Evolutionary conservation across 2,888 invertebrate species (phyloP).

Genomic region (Nephrocerus scutellatus): DNA sequence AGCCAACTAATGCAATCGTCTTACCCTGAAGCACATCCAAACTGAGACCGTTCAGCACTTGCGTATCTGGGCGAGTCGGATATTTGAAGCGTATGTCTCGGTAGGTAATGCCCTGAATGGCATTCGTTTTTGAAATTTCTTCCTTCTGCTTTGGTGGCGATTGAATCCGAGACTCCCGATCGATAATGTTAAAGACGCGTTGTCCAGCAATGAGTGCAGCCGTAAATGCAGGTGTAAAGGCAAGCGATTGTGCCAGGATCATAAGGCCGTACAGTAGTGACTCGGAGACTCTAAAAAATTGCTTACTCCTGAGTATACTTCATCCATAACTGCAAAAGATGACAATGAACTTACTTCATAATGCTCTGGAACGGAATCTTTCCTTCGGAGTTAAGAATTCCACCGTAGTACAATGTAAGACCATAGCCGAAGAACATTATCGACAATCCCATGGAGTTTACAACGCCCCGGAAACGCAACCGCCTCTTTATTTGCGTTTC

Average conservation of each 20-base stretch:
- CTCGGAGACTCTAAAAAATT: slow-evolving; percentile 58
- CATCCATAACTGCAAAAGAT: neutral
- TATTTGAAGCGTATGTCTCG: slow-evolving; percentile 67
- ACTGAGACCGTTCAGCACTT: slow-evolving; percentile 63
- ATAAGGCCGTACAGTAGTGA: slow-evolving; percentile 67
- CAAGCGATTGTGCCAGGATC: slow-evolving; percentile 69
- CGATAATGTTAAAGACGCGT: slow-evolving; percentile 58
- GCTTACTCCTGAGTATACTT: neutral
- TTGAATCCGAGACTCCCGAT: slow-evolving; percentile 52
- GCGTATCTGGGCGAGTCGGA: slow-evolving; percentile 67
- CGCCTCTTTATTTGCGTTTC: slow-evolving; percentile 49
- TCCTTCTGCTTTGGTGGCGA: too few species aligned
- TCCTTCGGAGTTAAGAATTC: slow-evolving; percentile 57
- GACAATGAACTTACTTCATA: slow-evolving; percentile 55
- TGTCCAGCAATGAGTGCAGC: slow-evolving; percentile 64
- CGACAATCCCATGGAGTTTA: slow-evolving; percentile 64
- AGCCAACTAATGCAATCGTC: slow-evolving; percentile 66
- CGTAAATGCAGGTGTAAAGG: slow-evolving; percentile 69
- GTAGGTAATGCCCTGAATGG: slow-evolving; percentile 48
- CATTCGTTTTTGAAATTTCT: slow-evolving; percentile 15
- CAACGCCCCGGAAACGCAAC: slow-evolving; percentile 57
- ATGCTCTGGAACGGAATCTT: slow-evolving; percentile 58
- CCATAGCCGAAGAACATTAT: slow-evolving; percentile 67
- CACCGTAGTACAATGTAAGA: slow-evolving; percentile 63
- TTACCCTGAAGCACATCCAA: slow-evolving; percentile 61